These are phyloP conservation scores for Pseudobourletiella spinata DNA, from an alignment of 1,140 invertebrate species.

Conservation along the genomic window DNA sequence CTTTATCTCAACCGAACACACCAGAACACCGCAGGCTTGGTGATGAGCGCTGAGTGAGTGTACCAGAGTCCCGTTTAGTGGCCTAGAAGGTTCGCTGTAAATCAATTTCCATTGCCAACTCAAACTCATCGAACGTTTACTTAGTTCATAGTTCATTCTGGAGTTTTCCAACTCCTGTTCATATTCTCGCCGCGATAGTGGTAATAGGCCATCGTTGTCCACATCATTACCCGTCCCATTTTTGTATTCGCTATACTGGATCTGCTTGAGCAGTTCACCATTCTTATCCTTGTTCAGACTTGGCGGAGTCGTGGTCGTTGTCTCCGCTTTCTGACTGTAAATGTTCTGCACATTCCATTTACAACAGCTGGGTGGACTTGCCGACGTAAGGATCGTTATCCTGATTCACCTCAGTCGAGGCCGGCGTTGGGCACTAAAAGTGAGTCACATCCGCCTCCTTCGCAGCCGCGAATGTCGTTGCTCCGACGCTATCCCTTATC, in stretches of 20 bases:
- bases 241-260: background rate
- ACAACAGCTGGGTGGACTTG: constrained; percentile 12
- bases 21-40: no score
- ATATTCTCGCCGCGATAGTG: no score
- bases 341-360: constrained; percentile 13
- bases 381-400: constrained; percentile 7
- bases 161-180: no score
- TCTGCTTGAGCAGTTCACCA: background rate
- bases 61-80: no score
- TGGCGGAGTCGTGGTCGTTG: background rate
- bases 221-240: background rate
- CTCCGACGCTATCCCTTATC: background rate
- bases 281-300: background rate
- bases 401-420: background rate
- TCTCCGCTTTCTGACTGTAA: background rate
- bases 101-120: no score
- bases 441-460: background rate
- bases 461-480: background rate
- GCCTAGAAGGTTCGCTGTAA: no score
- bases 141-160: no score
- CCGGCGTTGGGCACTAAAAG: constrained; percentile 5
- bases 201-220: background rate
- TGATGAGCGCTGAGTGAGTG: no score
- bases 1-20: no score
- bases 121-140: no score